Conservation (phyloP, 1,140 invertebrate species). For the Hirudo medicinalis region DNA sequence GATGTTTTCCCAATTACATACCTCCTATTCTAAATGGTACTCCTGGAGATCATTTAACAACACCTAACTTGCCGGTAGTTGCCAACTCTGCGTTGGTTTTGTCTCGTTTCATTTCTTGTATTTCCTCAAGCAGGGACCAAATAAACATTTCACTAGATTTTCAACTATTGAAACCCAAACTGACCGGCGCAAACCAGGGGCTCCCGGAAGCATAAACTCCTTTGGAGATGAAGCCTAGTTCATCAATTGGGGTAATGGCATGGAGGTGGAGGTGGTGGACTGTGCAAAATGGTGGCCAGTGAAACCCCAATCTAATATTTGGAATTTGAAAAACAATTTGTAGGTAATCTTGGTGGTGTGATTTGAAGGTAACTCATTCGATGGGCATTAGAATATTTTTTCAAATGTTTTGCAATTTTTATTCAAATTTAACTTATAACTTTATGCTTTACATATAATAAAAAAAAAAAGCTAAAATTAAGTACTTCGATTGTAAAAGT, state of each 20-base stretch:
- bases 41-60: too few relatives aligned
- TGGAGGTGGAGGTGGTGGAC: slow-evolving; percentile 75
- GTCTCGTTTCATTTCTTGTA: too few relatives aligned
- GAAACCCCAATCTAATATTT: slow-evolving; percentile 59
- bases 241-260: slow-evolving; percentile 61
- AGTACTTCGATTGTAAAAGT: neutral
- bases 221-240: slow-evolving; percentile 56
- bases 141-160: too few relatives aligned
- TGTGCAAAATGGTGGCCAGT: slow-evolving; percentile 76
- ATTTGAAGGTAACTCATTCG: slow-evolving; percentile 5
- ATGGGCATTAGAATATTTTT: neutral
- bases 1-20: too few relatives aligned
- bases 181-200: slow-evolving; percentile 12
- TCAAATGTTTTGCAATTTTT: neutral
- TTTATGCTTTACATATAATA: too few relatives aligned
- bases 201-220: slow-evolving; percentile 7
- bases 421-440: too few relatives aligned
- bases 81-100: too few relatives aligned
- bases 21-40: too few relatives aligned
- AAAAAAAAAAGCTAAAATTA: too few relatives aligned
- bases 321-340: neutral
- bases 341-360: slow-evolving; percentile 14
- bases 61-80: too few relatives aligned
- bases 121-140: too few relatives aligned
- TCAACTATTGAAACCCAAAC: neutral